Evolutionary conservation across 2,888 invertebrate species (phyloP).

Genomic region (Acronicta aceris): DNA sequence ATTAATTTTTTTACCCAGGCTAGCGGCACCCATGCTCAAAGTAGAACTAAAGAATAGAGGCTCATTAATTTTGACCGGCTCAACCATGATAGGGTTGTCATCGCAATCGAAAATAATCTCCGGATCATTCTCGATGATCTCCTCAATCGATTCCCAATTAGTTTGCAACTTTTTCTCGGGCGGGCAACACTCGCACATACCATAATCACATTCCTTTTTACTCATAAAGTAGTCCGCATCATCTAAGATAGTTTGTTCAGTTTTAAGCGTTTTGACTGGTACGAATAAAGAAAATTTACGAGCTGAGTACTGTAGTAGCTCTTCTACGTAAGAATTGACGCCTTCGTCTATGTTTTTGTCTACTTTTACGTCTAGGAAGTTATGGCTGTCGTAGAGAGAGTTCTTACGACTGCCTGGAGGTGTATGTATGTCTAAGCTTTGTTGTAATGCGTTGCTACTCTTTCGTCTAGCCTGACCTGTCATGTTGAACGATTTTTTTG

Average conservation of each 20-base stretch:
- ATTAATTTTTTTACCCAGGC: constrained; percentile 65
- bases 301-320: constrained; percentile 76
- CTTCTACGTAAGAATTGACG: constrained; percentile 71
- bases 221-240: constrained; percentile 79
- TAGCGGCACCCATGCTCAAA: constrained; percentile 50
- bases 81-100: constrained; percentile 79
- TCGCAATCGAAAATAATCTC: constrained; percentile 85
- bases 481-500: constrained; percentile 93
- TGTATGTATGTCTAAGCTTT: constrained; percentile 64
- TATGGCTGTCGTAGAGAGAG: constrained; percentile 59
- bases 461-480: constrained; percentile 91
- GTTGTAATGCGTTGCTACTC: constrained; percentile 69
- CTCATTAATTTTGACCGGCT: constrained; percentile 62
- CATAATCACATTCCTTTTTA: constrained; percentile 84
- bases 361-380: constrained; percentile 55
- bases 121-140: constrained; percentile 85
- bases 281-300: constrained; percentile 78
- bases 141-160: constrained; percentile 82
- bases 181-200: constrained; percentile 79
- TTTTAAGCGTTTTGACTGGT: constrained; percentile 63
- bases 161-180: constrained; percentile 70
- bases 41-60: constrained; percentile 52
- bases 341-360: constrained; percentile 63
- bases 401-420: constrained; percentile 66
- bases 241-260: constrained; percentile 79